Conservation (phyloP, 2,113 vertebrate species). For the Felis chaus region DNA sequence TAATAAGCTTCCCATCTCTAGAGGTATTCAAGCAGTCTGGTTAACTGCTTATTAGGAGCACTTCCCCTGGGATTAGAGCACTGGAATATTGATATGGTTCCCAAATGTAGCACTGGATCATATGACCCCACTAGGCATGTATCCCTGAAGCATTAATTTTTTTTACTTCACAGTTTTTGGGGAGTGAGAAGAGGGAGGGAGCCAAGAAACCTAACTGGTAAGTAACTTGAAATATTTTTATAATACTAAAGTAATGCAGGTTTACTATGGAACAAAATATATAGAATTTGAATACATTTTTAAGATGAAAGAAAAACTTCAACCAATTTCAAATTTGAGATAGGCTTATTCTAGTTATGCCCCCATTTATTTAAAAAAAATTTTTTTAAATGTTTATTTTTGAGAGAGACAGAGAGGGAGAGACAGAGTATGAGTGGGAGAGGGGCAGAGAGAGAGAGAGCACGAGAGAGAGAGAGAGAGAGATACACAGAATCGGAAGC, state of each 20-base stretch:
- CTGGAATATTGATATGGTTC: background rate
- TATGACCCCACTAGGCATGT: background rate
- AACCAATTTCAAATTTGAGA: background rate
- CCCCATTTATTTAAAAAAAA: background rate
- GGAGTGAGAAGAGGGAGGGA: background rate
- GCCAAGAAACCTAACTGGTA: background rate
- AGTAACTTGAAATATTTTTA: background rate
- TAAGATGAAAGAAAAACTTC: constrained; percentile 13
- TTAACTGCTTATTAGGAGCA: background rate
- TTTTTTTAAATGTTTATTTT: no score
- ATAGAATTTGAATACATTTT: background rate
- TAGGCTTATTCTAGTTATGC: background rate
- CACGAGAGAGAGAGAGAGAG: no score
- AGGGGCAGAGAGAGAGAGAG: no score
- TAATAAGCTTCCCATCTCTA: background rate
- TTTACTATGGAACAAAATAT: background rate
- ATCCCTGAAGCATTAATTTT: background rate
- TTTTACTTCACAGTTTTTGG: background rate
- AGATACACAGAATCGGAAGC: no score
- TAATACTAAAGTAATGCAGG: background rate
- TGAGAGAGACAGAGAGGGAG: no score
- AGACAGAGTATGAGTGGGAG: no score
- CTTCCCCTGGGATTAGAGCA: background rate
- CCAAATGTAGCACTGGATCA: background rate
- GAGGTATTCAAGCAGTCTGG: background rate